These are phyloP conservation scores for Strigamia transsilvanica DNA, from an alignment of 2,888 invertebrate species.

Conservation along the genomic window DNA sequence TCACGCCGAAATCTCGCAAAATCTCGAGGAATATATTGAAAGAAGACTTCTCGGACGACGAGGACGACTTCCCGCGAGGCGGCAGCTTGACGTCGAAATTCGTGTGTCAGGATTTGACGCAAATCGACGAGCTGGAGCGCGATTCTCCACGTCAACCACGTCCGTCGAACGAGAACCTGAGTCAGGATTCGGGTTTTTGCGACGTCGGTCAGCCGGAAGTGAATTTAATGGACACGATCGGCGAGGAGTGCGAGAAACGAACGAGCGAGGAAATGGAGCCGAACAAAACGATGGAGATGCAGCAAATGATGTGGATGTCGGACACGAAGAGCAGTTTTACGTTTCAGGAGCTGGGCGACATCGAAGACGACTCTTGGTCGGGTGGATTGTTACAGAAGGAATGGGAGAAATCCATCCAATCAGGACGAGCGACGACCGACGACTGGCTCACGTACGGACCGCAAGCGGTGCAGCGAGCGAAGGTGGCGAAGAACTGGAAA, in stretches of 20 bases:
- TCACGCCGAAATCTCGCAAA: not conserved
- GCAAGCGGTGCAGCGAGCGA: not conserved
- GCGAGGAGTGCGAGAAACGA: slow-evolving; percentile 50
- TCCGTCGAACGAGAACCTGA: slow-evolving; percentile 78
- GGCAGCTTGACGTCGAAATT: not conserved
- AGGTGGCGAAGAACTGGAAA: not conserved
- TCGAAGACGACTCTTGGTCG: slow-evolving; percentile 28
- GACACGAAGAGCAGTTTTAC: not conserved
- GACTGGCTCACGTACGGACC: slow-evolving; percentile 44
- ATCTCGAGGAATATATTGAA: not conserved
- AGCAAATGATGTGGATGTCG: not conserved
- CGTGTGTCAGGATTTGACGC: not conserved
- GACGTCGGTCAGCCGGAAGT: slow-evolving; percentile 63
- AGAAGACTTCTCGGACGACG: not conserved
- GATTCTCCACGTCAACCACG: slow-evolving; percentile 58
- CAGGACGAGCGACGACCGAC: slow-evolving; percentile 50
- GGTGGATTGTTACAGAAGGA: slow-evolving; percentile 37
- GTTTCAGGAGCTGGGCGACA: slow-evolving; percentile 4
- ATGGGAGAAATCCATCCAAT: slow-evolving; percentile 46
- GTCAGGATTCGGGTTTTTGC: slow-evolving; percentile 82
- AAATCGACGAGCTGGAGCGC: not conserved
- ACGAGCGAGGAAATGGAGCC: not conserved
- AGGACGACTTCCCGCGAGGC: not conserved
- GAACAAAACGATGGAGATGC: not conserved
- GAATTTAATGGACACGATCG: slow-evolving; percentile 52